A percentile compares a stretch with the other conserved stretches of the same genome.
Evolutionary conservation across 2,888 invertebrate species (phyloP).

Genomic region (Eulithis testata): DNA sequence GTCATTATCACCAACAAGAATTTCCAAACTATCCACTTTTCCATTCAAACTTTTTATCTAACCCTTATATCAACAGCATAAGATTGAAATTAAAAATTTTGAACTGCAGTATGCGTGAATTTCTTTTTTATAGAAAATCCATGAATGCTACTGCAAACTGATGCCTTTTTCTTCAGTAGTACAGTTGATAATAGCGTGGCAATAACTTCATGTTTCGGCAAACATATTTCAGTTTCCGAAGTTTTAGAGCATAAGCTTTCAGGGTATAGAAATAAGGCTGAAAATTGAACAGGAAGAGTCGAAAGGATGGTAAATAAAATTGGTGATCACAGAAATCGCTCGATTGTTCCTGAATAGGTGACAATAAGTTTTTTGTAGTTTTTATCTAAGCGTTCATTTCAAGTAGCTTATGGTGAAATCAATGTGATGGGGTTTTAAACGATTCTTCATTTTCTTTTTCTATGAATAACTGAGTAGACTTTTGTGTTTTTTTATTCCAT

Average conservation of each 20-base stretch:
- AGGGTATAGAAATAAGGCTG: slow-evolving; percentile 32
- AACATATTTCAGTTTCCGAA: slow-evolving; percentile 28
- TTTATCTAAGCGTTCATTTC: slow-evolving; percentile 69
- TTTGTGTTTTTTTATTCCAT: neutral
- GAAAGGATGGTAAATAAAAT: slow-evolving; percentile 24
- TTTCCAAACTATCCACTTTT: slow-evolving; percentile 13
- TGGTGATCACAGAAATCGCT: slow-evolving; percentile 66
- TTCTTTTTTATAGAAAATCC: slow-evolving; percentile 45
- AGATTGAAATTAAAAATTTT: slow-evolving; percentile 41
- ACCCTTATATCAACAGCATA: slow-evolving; percentile 27
- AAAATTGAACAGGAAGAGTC: slow-evolving; percentile 20
- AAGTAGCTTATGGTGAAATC: slow-evolving; percentile 78
- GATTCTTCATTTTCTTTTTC: slow-evolving; percentile 61
- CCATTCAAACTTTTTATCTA: neutral
- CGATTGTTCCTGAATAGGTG: slow-evolving; percentile 79
- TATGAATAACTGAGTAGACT: slow-evolving; percentile 6
- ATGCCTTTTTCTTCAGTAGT: slow-evolving; percentile 51
- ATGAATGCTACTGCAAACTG: slow-evolving; percentile 54
- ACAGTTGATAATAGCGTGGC: slow-evolving; percentile 56
- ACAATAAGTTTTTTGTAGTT: slow-evolving; percentile 75
- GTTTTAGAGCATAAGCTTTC: slow-evolving; percentile 31
- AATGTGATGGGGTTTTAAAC: slow-evolving; percentile 73
- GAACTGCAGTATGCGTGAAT: slow-evolving; percentile 23
- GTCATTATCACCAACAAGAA: slow-evolving; percentile 69
- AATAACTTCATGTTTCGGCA: slow-evolving; percentile 22